Base-by-base conservation (phyloP, 2,797 vertebrate genomes). In the Peromyscus attwateri region DNA sequence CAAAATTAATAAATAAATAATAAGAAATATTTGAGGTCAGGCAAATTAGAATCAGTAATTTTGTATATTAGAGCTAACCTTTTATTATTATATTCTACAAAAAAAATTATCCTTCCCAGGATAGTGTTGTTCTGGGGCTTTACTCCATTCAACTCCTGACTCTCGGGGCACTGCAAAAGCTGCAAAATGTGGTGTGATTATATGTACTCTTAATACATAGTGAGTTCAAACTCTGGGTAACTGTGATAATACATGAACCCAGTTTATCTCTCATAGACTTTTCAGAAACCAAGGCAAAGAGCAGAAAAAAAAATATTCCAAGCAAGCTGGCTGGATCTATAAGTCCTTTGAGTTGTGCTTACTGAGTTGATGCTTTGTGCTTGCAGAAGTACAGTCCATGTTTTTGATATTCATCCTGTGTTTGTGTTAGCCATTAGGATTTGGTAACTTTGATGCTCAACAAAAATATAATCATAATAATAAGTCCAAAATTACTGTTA, bases 241-340 rank as follows among this genome's bases (percentile, higher is more conserved):
- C 23, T 92, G n/a, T 82, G 71, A 92, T 94, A 94, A 94, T 79
- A 49, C 27, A 81, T 92, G 55, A 88, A 88, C 68, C 68, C 92
- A 96, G 17, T 81, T 70, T 95, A 87, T 64, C 29, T 93, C 75
- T 94, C 96, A 92, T 82, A 97, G 89, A 92, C 55, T 92, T 75
- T 95, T 92, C 46, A 94, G 40, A 23, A 10, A 43, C 23, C 57
- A 68, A 66, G n/a, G 43, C 21, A 93, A 70, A 95, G 12, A 71
- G 23, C 68, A 40, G 49, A 81, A 93, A 95, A 96, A 23, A 89
- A 49, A 91, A n/a, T 79, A 89, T 57, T 68, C 68, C 52, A 70
- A 91, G 46, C 27, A 60, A 83, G 27, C 77, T 95, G 49, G 23
- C 77, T 95, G 49, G 25, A 91, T 93, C 57, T 96, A 1, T 76